Evolutionary conservation across 2,797 vertebrate genomes (phyloP).

Genomic region (Sebastiscus albofasciatus): DNA sequence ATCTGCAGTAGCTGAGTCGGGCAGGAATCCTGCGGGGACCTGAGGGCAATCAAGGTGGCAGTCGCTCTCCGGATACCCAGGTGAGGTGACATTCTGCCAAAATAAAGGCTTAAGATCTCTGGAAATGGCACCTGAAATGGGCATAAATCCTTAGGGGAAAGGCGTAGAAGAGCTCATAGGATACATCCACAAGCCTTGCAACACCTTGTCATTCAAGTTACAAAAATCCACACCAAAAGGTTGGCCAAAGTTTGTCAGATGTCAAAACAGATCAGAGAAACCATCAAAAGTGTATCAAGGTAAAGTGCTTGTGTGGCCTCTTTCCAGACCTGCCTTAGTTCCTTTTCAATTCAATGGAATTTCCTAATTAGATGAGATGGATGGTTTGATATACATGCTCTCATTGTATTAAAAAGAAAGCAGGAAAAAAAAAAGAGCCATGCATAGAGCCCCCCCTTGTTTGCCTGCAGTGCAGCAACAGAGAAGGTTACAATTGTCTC

Average conservation of each 20-base stretch:
- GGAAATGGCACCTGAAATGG: constrained; percentile 35
- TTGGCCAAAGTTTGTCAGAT: constrained; percentile 49
- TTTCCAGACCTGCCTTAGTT: constrained; percentile 48
- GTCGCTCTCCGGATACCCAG: constrained; percentile 46
- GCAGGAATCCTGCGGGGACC: constrained; percentile 33
- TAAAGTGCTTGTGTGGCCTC: constrained; percentile 65
- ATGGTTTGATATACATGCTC: constrained; percentile 50
- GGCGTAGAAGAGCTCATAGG: constrained; percentile 11
- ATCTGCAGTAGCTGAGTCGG: not conserved
- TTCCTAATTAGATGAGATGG: constrained; percentile 68
- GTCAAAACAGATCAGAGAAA: constrained; percentile 56
- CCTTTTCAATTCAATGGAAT: constrained; percentile 45
- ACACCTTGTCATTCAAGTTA: constrained; percentile 34
- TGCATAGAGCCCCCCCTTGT: constrained; percentile 11
- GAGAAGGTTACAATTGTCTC: constrained; percentile 54
- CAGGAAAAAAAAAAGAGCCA: not conserved
- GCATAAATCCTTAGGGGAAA: constrained; percentile 24
- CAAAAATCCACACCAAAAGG: constrained; percentile 22
- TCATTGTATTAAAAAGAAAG: constrained; percentile 58
- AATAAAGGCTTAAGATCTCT: constrained; percentile 56
- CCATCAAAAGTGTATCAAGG: constrained; percentile 54
- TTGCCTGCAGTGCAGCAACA: constrained; percentile 62
- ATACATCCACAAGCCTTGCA: constrained; percentile 9
- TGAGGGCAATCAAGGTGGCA: constrained; percentile 55
- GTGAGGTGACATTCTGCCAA: constrained; percentile 65